Evolutionary conservation across 1,140 invertebrate species (phyloP).

Genomic region (Helicoverpa zea): DNA sequence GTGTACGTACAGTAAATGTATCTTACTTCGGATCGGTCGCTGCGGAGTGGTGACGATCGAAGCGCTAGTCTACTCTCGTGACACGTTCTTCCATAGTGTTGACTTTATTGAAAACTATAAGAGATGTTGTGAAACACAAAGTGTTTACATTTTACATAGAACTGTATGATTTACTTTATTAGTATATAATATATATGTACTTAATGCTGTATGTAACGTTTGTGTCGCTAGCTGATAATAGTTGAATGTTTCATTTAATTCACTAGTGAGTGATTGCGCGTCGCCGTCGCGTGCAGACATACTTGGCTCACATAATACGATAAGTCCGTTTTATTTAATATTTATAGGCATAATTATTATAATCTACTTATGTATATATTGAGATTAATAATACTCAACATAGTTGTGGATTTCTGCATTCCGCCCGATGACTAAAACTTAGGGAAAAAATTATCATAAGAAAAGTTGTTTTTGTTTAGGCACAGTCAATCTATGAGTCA

Average conservation of each 20-base stretch:
- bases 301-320: conserved; percentile 75
- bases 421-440: conserved; percentile 84
- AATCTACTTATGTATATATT: conserved; percentile 86
- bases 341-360: conserved; percentile 70
- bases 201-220: conserved; percentile 77
- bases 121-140: conserved; percentile 74
- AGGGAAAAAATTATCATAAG: conserved; percentile 79
- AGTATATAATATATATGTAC: conserved; percentile 66
- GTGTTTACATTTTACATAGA: conserved; percentile 71
- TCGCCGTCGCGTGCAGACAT: conserved; percentile 65
- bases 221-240: conserved; percentile 81
- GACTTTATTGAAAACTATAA: conserved; percentile 70
- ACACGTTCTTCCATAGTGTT: conserved; percentile 73
- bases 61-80: conserved; percentile 76
- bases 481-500: conserved; percentile 65
- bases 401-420: conserved; percentile 86
- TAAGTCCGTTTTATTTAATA: conserved; percentile 80
- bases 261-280: conserved; percentile 73
- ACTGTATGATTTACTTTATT: conserved; percentile 66
- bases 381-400: conserved; percentile 84
- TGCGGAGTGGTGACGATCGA: conserved; percentile 61
- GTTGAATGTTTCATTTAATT: conserved; percentile 72
- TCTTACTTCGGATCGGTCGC: conserved; percentile 49
- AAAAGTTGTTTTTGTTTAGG: conserved; percentile 70
- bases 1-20: conserved; percentile 6